Base-by-base conservation (phyloP, 2,888 invertebrate species). In the Eupithecia tripunctaria region DNA sequence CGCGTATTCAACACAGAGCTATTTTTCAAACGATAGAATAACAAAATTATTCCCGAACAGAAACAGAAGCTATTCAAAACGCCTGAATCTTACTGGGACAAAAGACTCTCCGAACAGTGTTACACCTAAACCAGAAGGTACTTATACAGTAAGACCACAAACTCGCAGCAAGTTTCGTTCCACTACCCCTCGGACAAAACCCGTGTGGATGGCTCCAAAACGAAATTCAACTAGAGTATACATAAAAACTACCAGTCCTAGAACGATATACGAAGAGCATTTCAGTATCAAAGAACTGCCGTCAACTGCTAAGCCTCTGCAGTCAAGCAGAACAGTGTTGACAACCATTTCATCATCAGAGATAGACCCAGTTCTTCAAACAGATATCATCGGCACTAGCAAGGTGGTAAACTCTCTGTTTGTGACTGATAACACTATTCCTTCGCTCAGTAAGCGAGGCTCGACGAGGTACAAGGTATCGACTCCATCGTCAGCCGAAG, bases 401-500 rank as follows among this genome's bases (percentile, higher is more conserved):
- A 92, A 93, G 73, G 83, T 92, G 59, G 94, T 92, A 41, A 90
- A 90, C 80, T 91, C 90, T 67, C 92, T 89, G 75, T 88, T 90
- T 8, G 90, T 91, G 79, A 89, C 89, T 43, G 94, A 95, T 72
- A 94, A 94, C 78, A 91, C 90, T n/a, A 94, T 95, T 67, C 92
- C 94, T 7, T 87, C 92, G 36, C 80, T 95, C 72, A 89, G 91
- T 84, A 95, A 95, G 80, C 87, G 95, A 77, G 95, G 95, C 18
- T 95, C 95, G 0, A 92, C 91, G 5, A 95, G 91, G 76, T 95
- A 86, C 78, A 84, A 85, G 1, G 84, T 90, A 10, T 86, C 92
- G 21, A 88, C 91, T 15, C 83, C 85, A 5, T 80, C 89, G 14
- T 88, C 89, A 8, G 79, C 85, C 8, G 91, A 89, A 70, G 81